Base-by-base conservation (phyloP, 2,113 vertebrate genomes). In the Ondatra zibethicus region DNA sequence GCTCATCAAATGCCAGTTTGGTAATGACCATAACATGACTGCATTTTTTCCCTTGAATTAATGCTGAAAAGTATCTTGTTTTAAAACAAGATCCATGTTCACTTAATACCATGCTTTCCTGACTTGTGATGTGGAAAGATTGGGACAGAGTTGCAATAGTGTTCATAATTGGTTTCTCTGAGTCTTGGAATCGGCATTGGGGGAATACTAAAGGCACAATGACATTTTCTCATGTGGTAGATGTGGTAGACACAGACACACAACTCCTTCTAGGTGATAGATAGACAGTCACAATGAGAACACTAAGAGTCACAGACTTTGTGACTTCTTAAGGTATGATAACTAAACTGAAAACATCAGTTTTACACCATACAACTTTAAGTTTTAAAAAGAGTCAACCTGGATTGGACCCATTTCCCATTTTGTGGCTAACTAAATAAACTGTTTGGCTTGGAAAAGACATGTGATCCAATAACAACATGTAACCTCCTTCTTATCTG, bases 41-140 rank as follows among this genome's bases (percentile, higher is more conserved):
- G 27, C 66, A 36, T 0, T 88, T 89, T 81, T 21, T 7, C 25
- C 29, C 11, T 76, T 73, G 66, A 82, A 88, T 42, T 72, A 58
- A 84, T 58, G 75, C 6, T 75, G 50, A 61, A 81, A 86, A 45
- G 39, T 12, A 86, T 27, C 75, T 96, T 95, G 70, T 94, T 80
- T 96, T 33, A 88, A 96, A 97, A 91, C 19, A 90, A 73, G 36
- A 96, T 85, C 31, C 58, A 72, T 25, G 55, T 94, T 94, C 14
- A 92, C 12, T 89, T 61, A 81, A 21, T 17, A 91, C 45, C 7
- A 25, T 95, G 5, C 13, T 92, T 96, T 88, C 36, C 39, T 88
- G 61, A 96, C 52, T 91, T 92, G 47, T 73, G 42, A 86, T 94
- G 52, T 90, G 81, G 72, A 93, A 19, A 88, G 42, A 73, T 4